Conservation (phyloP, 2,888 invertebrate genomes). For the Dynastes grantii region DNA sequence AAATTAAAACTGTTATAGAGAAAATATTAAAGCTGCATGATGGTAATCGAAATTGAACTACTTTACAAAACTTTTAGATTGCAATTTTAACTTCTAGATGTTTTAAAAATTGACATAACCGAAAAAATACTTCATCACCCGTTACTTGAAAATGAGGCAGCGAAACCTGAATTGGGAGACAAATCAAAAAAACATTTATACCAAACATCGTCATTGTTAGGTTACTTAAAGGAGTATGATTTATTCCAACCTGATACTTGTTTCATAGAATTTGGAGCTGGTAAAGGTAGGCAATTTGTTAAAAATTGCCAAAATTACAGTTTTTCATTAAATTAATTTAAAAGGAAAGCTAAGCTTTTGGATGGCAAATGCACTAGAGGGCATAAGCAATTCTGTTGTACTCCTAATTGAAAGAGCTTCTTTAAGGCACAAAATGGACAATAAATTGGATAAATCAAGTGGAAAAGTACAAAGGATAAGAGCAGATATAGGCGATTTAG, state of each 20-base stretch:
- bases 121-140: conserved; percentile 69
- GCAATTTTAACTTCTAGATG: conserved; percentile 54
- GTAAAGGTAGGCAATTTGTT: conserved; percentile 77
- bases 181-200: conserved; percentile 82
- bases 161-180: conserved; percentile 75
- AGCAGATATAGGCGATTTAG: conserved; percentile 87
- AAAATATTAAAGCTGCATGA: conserved; percentile 70
- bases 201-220: conserved; percentile 85
- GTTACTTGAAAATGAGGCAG: conserved; percentile 71
- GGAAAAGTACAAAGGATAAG: conserved; percentile 66
- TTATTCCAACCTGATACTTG: conserved; percentile 78
- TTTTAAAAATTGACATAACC: conserved; percentile 67
- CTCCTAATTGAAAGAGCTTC: conserved; percentile 86
- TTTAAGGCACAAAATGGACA: conserved; percentile 87
- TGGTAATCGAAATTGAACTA: conserved; percentile 55
- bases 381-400: conserved; percentile 71
- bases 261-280: conserved; percentile 91
- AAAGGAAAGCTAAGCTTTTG: conserved; percentile 86
- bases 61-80: neutral
- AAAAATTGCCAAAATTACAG: neutral
- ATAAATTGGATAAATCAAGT: conserved; percentile 71
- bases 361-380: conserved; percentile 77
- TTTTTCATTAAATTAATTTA: conserved; percentile 51
- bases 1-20: conserved; percentile 68
- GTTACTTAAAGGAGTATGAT: conserved; percentile 76